phyloP scores from a whole-genome alignment of 2,888 invertebrate genomes.

The Apeira syringaria region DNA sequence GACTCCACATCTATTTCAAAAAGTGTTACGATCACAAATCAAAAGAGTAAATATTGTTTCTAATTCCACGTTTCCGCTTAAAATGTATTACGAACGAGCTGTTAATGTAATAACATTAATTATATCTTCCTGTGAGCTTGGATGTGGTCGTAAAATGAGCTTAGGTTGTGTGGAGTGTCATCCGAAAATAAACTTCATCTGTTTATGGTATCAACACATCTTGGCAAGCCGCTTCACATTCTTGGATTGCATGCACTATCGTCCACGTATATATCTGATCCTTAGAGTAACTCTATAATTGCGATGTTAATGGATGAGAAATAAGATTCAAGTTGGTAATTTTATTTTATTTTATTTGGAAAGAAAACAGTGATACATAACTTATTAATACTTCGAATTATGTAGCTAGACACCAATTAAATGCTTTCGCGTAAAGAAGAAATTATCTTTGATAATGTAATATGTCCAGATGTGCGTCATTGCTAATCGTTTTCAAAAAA shows the following conservation, averaged over 20 bases:
- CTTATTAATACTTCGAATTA: too few relatives aligned
- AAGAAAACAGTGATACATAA: too few relatives aligned
- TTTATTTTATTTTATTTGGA: too few relatives aligned
- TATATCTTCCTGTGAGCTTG: constrained; percentile 69
- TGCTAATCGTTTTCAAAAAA: too few relatives aligned
- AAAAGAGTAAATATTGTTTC: constrained; percentile 46
- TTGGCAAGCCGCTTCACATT: constrained; percentile 38
- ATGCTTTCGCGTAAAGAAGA: too few relatives aligned
- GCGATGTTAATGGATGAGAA: constrained; percentile 6
- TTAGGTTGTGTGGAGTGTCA: constrained; percentile 50
- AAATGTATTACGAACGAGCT: constrained; percentile 58
- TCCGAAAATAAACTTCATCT: constrained; percentile 67
- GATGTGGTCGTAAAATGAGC: constrained; percentile 51
- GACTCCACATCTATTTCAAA: constrained; percentile 38
- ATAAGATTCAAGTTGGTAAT: too few relatives aligned
- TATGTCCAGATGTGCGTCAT: too few relatives aligned
- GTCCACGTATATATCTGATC: constrained; percentile 27
- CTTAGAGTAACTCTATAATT: constrained; percentile 18
- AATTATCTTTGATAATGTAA: too few relatives aligned
- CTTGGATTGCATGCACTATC: constrained; percentile 23
- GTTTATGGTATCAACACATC: constrained; percentile 54
- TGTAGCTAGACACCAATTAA: too few relatives aligned
- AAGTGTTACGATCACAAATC: constrained; percentile 38
- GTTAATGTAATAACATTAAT: constrained; percentile 72
- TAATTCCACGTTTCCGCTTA: constrained; percentile 61